These are phyloP conservation scores for Glossophaga mutica DNA, from an alignment of 2,797 vertebrate genomes.

Conservation along the genomic window DNA sequence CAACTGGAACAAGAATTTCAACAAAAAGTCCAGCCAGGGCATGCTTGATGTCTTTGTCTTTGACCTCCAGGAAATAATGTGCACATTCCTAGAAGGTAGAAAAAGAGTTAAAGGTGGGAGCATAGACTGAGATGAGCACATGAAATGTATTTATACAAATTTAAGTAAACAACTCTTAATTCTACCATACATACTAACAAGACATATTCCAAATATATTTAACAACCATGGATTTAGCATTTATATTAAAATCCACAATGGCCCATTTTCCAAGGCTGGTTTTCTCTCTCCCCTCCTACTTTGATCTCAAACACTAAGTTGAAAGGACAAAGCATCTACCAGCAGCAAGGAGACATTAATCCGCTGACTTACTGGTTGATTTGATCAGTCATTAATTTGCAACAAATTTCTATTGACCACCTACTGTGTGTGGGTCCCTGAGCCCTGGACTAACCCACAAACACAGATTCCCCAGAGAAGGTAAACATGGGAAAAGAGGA, in stretches of 20 bases:
- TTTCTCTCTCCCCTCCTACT: background rate
- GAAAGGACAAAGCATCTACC: background rate
- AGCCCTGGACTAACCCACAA: background rate
- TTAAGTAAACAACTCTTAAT: background rate
- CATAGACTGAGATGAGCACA: conserved; percentile 11
- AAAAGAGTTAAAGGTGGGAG: conserved; percentile 44
- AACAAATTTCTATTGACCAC: background rate
- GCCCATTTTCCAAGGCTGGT: background rate
- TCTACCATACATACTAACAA: background rate
- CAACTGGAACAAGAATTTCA: conserved; percentile 98
- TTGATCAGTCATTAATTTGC: background rate
- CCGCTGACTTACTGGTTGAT: background rate
- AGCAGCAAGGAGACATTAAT: background rate
- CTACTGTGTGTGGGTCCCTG: background rate
- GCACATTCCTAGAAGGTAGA: conserved; percentile 92
- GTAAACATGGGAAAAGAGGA: background rate
- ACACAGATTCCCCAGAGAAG: background rate
- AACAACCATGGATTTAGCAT: background rate
- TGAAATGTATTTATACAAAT: background rate
- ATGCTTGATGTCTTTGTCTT: conserved; percentile 99
- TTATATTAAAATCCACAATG: background rate
- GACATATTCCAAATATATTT: background rate
- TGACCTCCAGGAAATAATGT: conserved; percentile 98
- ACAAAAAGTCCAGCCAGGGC: conserved; percentile 98
- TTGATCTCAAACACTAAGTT: background rate